These are phyloP conservation scores for Corythaixoides concolor DNA, from an alignment of 2,113 vertebrate genomes.

Conservation along the genomic window DNA sequence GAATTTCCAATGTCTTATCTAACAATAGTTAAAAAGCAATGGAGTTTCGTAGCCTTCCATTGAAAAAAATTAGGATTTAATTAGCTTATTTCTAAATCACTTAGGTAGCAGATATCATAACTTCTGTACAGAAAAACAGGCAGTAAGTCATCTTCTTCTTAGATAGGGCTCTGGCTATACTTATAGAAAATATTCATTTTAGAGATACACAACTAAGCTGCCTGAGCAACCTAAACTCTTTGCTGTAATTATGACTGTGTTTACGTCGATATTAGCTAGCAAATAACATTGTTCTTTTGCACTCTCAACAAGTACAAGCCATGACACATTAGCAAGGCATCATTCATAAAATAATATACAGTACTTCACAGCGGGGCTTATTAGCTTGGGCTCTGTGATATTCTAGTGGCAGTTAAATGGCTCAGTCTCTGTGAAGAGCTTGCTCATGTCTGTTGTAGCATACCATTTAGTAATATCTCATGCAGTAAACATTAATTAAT, in stretches of 20 bases:
- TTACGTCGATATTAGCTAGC: background rate
- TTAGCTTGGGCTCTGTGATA: background rate
- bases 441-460: background rate
- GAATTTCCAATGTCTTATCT: background rate
- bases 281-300: background rate
- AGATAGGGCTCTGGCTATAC: background rate
- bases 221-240: background rate
- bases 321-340: background rate
- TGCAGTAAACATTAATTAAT: background rate
- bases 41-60: background rate
- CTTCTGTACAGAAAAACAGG: background rate
- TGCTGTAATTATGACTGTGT: background rate
- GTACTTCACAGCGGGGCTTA: background rate
- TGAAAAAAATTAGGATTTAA: background rate
- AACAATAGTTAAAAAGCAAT: background rate
- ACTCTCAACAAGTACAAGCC: background rate
- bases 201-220: background rate
- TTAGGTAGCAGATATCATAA: background rate
- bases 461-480: background rate
- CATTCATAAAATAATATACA: background rate
- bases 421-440: background rate
- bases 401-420: background rate
- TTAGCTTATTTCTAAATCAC: background rate
- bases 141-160: background rate
- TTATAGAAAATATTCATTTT: background rate